Evolutionary conservation across 2,113 vertebrate genomes (phyloP).

Genomic region (Gorsachius goisagi): DNA sequence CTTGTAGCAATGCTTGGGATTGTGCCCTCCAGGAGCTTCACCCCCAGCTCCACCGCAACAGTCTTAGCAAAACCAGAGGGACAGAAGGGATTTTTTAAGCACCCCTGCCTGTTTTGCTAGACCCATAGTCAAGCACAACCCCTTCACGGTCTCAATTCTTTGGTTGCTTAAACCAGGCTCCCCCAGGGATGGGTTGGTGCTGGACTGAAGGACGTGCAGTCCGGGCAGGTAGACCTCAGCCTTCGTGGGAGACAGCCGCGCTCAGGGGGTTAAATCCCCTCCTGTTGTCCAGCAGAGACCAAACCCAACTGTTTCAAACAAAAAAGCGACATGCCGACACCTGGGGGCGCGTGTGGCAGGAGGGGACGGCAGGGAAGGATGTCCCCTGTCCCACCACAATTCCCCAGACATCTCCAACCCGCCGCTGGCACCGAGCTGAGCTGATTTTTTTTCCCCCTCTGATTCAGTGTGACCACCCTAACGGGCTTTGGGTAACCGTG

Average conservation of each 20-base stretch:
- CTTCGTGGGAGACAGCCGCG: neutral
- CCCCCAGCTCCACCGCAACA: neutral
- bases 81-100: neutral
- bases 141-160: neutral
- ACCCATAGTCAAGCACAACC: neutral
- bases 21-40: fast-evolving
- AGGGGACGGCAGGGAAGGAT: neutral
- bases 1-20: fast-evolving
- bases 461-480: neutral
- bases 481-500: neutral
- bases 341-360: fast-evolving
- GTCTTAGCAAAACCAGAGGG: neutral
- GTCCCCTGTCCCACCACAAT: neutral
- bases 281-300: neutral
- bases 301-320: fast-evolving
- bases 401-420: neutral
- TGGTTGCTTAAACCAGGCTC: neutral
- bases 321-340: neutral
- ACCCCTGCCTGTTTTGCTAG: neutral
- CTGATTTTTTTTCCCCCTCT: neutral
- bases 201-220: neutral
- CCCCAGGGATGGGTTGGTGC: neutral
- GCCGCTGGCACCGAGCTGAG: fast-evolving
- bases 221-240: neutral
- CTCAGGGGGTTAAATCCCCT: neutral